Evolutionary conservation across 23 tunicate species (phyloP).

Genomic region (Trididemnum clinides): DNA sequence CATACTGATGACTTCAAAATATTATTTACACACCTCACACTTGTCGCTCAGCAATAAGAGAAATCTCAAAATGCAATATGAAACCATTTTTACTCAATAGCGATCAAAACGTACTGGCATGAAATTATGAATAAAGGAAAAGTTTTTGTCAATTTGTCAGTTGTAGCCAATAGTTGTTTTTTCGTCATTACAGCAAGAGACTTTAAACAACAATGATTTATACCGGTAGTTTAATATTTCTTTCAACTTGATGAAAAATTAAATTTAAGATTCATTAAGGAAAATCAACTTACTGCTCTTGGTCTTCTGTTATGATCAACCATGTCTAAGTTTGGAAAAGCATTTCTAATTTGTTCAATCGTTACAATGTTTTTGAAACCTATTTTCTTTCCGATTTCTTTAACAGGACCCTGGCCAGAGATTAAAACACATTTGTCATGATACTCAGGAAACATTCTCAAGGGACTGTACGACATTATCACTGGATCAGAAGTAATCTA

Average conservation of each 20-base stretch:
- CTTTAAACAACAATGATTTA: too few relatives aligned
- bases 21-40: too few relatives aligned
- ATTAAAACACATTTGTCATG: constrained; percentile 69
- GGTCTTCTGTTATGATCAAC: constrained; percentile 63
- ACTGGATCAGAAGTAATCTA: constrained; percentile 72
- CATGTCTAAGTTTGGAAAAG: constrained; percentile 75
- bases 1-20: too few relatives aligned
- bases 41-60: too few relatives aligned
- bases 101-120: too few relatives aligned
- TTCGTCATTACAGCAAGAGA: too few relatives aligned
- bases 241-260: not conserved
- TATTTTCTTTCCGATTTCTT: constrained; percentile 62
- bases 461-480: constrained; percentile 78
- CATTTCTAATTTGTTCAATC: constrained; percentile 52
- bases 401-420: constrained; percentile 79
- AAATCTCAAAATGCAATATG: too few relatives aligned
- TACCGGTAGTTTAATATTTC: too few relatives aligned
- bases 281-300: constrained; percentile 27
- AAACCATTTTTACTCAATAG: too few relatives aligned
- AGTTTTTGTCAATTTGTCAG: too few relatives aligned
- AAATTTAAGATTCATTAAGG: not conserved
- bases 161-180: too few relatives aligned
- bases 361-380: constrained; percentile 86
- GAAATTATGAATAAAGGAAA: too few relatives aligned
- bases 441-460: constrained; percentile 53